Conservation (phyloP, 2,888 invertebrate genomes). For the Drosophila neonasuta region DNA sequence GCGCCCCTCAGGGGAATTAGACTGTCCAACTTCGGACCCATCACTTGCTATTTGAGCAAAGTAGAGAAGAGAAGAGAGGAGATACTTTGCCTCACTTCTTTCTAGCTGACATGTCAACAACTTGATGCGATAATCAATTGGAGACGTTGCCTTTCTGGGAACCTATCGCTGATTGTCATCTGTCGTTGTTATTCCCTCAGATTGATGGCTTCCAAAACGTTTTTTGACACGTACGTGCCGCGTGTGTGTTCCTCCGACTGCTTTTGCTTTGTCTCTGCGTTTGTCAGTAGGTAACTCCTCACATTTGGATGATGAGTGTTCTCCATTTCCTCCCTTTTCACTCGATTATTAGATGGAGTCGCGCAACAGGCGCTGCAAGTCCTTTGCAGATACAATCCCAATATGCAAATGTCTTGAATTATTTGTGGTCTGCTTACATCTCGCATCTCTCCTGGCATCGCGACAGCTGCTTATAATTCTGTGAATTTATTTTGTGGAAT, state of each 20-base stretch:
- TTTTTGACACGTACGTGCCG: conserved; percentile 57
- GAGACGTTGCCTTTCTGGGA: conserved; percentile 19
- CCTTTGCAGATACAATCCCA: conserved; percentile 22
- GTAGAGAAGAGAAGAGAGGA: not conserved
- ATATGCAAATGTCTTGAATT: conserved; percentile 54
- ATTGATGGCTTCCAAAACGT: conserved; percentile 65
- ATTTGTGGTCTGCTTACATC: conserved; percentile 35
- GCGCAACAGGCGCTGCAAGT: conserved; percentile 49
- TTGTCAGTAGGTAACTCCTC: conserved; percentile 21
- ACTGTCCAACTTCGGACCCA: conserved; percentile 23
- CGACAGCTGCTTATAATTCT: conserved; percentile 51
- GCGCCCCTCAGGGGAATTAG: conserved; percentile 28
- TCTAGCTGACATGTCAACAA: conserved; percentile 44
- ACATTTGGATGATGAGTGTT: not conserved
- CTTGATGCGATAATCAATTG: conserved; percentile 66
- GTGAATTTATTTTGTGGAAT: conserved; percentile 48
- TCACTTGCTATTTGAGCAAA: not conserved
- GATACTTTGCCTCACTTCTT: conserved; percentile 13
- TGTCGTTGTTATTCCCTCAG: conserved; percentile 53
- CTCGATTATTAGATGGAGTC: not conserved
- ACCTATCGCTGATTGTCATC: conserved; percentile 49
- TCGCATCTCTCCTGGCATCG: no score
- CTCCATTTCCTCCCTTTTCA: not conserved
- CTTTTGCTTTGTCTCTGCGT: conserved; percentile 39
- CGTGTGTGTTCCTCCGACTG: conserved; percentile 3